Percentiles rank a stretch among this genome's conserved stretches.
Evolutionary conservation across 2,888 invertebrate genomes (phyloP).

Genomic region (Drosophila seclusa): DNA sequence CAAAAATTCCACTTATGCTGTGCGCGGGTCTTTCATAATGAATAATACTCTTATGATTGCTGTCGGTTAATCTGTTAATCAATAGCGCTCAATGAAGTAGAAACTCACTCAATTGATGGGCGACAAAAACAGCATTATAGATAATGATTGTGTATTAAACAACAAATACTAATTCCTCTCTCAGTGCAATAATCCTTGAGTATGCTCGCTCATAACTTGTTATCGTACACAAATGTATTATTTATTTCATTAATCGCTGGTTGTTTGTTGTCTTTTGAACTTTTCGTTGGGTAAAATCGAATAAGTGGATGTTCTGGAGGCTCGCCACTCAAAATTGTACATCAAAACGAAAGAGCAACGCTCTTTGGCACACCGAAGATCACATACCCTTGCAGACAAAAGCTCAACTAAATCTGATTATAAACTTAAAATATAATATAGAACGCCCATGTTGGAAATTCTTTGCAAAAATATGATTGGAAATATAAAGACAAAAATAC

Average conservation of each 20-base stretch:
- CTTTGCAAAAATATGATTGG: not conserved
- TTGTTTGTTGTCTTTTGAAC: conserved; percentile 71
- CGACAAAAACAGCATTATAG: conserved; percentile 28
- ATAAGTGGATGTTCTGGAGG: conserved; percentile 26
- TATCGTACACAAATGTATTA: conserved; percentile 49
- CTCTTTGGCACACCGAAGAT: not conserved
- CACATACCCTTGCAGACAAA: not conserved
- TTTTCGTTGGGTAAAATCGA: conserved; percentile 38
- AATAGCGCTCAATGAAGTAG: conserved; percentile 63
- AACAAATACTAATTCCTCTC: conserved; percentile 27
- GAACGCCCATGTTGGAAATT: not conserved
- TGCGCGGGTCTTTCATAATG: conserved; percentile 25
- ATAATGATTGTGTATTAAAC: conserved; percentile 17
- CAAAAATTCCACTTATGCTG: conserved; percentile 62
- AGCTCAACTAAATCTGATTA: not conserved
- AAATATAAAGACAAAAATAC: not conserved
- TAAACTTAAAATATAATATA: not conserved
- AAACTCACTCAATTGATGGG: conserved; percentile 63
- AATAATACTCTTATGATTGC: conserved; percentile 23
- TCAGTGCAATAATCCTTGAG: conserved; percentile 70
- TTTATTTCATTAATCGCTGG: conserved; percentile 56
- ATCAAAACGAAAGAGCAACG: not conserved
- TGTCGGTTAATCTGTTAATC: conserved; percentile 69
- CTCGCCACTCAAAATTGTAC: conserved; percentile 29
- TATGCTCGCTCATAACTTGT: conserved; percentile 13